These are phyloP conservation scores for Quiscalus mexicanus DNA, from an alignment of 2,113 vertebrate species.

Conservation along the genomic window DNA sequence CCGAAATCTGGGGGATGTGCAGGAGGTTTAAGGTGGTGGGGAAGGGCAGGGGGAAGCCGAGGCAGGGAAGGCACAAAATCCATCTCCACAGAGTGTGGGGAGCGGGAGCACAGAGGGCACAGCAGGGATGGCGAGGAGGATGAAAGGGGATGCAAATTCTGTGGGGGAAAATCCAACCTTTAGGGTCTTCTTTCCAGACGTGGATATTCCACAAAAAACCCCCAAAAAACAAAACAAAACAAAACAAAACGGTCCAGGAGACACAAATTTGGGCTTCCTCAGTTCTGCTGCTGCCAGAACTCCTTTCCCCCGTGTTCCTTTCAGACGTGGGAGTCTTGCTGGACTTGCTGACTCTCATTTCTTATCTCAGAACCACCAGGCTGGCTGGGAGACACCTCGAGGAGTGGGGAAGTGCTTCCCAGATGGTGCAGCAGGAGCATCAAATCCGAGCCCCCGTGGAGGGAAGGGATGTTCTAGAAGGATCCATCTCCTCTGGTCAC, in stretches of 20 bases:
- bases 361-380: not conserved
- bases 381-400: not conserved
- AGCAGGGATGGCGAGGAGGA: not conserved
- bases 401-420: not conserved
- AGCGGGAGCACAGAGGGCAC: rapidly evolving
- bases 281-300: not conserved
- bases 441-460: not conserved
- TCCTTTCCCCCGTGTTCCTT: not conserved
- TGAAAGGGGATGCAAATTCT: not conserved
- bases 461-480: not conserved
- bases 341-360: not conserved
- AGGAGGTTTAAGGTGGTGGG: not conserved
- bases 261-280: not conserved
- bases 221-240: too few relatives aligned
- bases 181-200: not conserved
- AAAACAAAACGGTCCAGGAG: not conserved
- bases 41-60: not conserved
- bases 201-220: not conserved
- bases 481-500: not conserved
- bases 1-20: not conserved
- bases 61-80: not conserved
- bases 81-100: rapidly evolving
- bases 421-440: not conserved
- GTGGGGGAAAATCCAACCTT: not conserved
- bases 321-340: not conserved